Base-by-base conservation (phyloP, 2,797 vertebrate species). In the Paratrypauchen microcephalus region DNA sequence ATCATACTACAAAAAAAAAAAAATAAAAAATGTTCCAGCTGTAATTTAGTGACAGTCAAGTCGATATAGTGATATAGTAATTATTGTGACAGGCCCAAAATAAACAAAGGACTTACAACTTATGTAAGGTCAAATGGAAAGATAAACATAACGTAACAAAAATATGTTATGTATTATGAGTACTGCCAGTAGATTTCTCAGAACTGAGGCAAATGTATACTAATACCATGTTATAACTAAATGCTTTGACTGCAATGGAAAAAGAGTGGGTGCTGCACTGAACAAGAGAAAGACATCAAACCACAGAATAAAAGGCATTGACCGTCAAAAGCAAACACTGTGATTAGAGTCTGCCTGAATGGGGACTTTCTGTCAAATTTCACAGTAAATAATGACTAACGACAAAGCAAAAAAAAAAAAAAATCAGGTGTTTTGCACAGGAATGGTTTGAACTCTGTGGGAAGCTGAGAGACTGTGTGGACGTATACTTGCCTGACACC, bases 401-500 rank as follows among this genome's bases (percentile, higher is more conserved):
- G 39, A 70, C 18, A 0, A 73, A 68, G 45, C 65, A 41, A 45
- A 32, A 45, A 32, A 15, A 64, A 63, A 41, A 45, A 32, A 45
- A 32, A 15, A 64, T 73, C 16, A 7, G 67, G 3, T 64, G 61
- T 52, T 60, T 56, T 75, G 24, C 7, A 32, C 6, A 61, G 30
- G 11, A 39, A 3, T 70, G 9, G 36, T 48, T 5, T 70, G 59
- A 48, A 55, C 26, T 48, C 62, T 26, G 26, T 48, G 6, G 41
- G 32, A 16, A 47, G 30, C 69, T 1, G 24, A 45, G 9, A 54
- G 21, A 19, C 18, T 64, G 50, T 39, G 71, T 54, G 23, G 5
- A 48, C 54, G 39, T 84, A 52, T 66, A 94, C 94, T 94, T 94
- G 95, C 97, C 97, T 98, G 88, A 99, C 95, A 65, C 97, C 97